Base-by-base conservation (phyloP, 2,113 vertebrate genomes). In the Hucho hucho region DNA sequence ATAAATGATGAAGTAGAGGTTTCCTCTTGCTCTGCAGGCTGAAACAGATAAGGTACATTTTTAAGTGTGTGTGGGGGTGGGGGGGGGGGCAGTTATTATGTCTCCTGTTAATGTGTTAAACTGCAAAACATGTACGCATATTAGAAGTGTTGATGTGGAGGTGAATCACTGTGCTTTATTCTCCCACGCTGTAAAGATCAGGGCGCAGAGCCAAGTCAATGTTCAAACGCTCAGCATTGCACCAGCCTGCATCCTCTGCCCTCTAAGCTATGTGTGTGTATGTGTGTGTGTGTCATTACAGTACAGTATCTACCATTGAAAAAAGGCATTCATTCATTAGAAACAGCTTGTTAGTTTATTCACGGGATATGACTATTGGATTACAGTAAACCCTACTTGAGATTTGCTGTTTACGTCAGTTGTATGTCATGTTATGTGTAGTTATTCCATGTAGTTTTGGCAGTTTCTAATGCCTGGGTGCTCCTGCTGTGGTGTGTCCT, bases 221-320 rank as follows among this genome's bases (percentile, higher is more conserved):
- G n/a, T 69, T 18, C 6, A 43, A 69, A n/a, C n/a, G 24, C 16
- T 72, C 53, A 75, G 79, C 74, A 68, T 74, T 81, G 74, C 78
- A 80, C 66, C 74, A 69, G 73, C 46, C 46, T 58, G 22, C 6
- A 26, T 47, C 16, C 18, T 63, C 18, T 20, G 13, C 56, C 47
- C 37, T 24, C 20, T 25, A 3, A 1, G 43, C 6, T 68, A 1
- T 4, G 29, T 4, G 29, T 29, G 29, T 4, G 37, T 7, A 2
- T 7, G 7, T 43, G 7, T 43, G 7, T 9, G 37, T 43, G 37
- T 11, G 37, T 24, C n/a, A 11, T 7, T 24, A 6, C 59, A 12
- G 7, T 43, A 43, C 37, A 43, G 2, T 43, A 43, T 43, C 37
- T 43, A 9, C 37, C 37, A 11, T 11, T 43, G 37, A 11, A 43